phyloP scores from a whole-genome alignment of 2,888 invertebrate species.

The Piscicola geometra region DNA sequence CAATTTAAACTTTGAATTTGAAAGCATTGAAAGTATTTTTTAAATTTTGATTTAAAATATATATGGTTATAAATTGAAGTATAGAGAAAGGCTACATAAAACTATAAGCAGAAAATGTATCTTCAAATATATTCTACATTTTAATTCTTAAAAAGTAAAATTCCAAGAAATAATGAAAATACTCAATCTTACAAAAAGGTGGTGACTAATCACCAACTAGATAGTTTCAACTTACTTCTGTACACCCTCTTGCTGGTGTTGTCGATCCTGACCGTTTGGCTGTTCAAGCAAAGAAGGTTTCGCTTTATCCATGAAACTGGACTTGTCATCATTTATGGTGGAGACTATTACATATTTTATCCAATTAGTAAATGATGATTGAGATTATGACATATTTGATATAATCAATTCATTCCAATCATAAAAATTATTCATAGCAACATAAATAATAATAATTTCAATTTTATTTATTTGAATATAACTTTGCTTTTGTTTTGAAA shows the following conservation, averaged over 20 bases:
- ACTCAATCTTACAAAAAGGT: neutral
- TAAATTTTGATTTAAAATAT: neutral
- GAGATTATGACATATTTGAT: neutral
- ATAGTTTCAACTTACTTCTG: conserved; percentile 72
- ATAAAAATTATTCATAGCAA: neutral
- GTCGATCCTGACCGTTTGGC: conserved; percentile 94
- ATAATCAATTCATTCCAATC: neutral
- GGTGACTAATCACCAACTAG: conserved; percentile 18
- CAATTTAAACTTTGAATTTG: no score
- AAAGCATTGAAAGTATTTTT: no score
- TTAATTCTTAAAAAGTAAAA: no score
- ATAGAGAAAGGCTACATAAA: no score
- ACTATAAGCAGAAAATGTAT: no score
- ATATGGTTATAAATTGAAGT: no score
- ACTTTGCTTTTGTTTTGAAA: no score
- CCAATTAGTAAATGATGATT: neutral
- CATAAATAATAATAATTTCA: neutral
- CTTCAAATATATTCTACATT: no score
- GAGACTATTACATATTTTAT: no score
- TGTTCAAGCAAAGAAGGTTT: conserved; percentile 90
- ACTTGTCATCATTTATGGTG: conserved; percentile 93
- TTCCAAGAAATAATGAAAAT: neutral
- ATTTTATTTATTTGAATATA: no score
- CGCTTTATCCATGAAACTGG: conserved; percentile 96
- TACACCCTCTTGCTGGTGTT: conserved; percentile 84